Conservation (phyloP, 1,140 invertebrate species). For the Brachystomella parvula region DNA sequence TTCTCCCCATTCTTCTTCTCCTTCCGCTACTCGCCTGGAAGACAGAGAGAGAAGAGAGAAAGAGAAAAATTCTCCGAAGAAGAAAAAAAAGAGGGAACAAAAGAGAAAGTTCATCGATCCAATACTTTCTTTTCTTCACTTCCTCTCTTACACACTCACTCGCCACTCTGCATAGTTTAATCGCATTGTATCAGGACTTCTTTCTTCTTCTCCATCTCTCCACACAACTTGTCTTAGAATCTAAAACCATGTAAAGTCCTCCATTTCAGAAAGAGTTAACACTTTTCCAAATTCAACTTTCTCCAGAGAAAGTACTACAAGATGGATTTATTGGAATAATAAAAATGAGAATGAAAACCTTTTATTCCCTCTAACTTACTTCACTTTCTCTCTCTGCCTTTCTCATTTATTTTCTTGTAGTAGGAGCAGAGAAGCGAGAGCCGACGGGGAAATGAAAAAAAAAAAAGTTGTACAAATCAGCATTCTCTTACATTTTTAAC, state of each 20-base stretch:
- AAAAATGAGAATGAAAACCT: constrained; percentile 18
- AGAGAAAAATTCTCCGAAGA: neutral
- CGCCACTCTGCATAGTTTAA: neutral
- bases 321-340: constrained; percentile 33
- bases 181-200: neutral
- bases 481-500: constrained; percentile 17
- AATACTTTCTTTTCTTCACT: constrained; percentile 12
- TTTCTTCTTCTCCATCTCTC: neutral
- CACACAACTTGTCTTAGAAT: constrained; percentile 7
- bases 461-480: constrained; percentile 27
- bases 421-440: constrained; percentile 2
- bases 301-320: constrained; percentile 17
- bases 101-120: constrained; percentile 21
- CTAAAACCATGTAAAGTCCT: neutral
- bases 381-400: no score
- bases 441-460: neutral
- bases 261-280: neutral
- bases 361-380: neutral
- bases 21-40: neutral
- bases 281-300: neutral
- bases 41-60: no score
- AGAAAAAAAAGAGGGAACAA: constrained; percentile 21
- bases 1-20: constrained; percentile 13
- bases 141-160: neutral
- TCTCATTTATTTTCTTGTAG: neutral